Percentiles rank a stretch among this genome's conserved stretches.
These are phyloP conservation scores for Ganaspis sp. DNA, from an alignment of 1,140 invertebrate species.

Conservation along the genomic window DNA sequence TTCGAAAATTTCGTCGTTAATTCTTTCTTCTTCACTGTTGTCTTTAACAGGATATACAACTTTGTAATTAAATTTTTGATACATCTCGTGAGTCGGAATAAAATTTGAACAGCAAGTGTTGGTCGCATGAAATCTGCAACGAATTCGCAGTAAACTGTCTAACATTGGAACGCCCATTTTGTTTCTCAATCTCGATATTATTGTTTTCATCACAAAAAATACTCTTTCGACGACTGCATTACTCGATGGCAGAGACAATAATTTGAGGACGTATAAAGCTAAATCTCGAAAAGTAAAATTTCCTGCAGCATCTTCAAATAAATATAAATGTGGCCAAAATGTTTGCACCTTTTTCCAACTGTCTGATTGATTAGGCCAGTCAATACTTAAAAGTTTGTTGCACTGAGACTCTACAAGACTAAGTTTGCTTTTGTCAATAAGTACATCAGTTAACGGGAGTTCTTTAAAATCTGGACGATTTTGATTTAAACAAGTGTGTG, in stretches of 20 bases:
- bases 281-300: conserved; percentile 47
- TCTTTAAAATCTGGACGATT: conserved; percentile 29
- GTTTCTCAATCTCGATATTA: conserved; percentile 41
- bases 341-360: conserved; percentile 33
- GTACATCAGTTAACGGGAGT: conserved; percentile 34
- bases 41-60: conserved; percentile 41
- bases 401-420: conserved; percentile 46
- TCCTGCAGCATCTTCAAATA: conserved; percentile 48
- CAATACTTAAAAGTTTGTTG: conserved; percentile 44
- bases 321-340: conserved; percentile 50
- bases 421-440: conserved; percentile 1
- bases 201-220: conserved; percentile 43
- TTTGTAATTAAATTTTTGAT: conserved; percentile 44
- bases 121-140: conserved; percentile 40
- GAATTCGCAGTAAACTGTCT: conserved; percentile 38
- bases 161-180: conserved; percentile 35
- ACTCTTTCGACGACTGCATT: conserved; percentile 32
- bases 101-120: conserved; percentile 45
- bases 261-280: conserved; percentile 41
- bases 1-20: conserved; percentile 33
- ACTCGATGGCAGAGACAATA: conserved; percentile 51
- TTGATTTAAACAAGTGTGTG: conserved; percentile 29
- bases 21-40: conserved; percentile 35
- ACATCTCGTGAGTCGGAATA: conserved; percentile 41
- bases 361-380: conserved; percentile 39